Evolutionary conservation across 2,888 invertebrate species (phyloP), one percentile per base, ranked within the genome.

Genomic region (Phytoseiulus persimilis): DNA sequence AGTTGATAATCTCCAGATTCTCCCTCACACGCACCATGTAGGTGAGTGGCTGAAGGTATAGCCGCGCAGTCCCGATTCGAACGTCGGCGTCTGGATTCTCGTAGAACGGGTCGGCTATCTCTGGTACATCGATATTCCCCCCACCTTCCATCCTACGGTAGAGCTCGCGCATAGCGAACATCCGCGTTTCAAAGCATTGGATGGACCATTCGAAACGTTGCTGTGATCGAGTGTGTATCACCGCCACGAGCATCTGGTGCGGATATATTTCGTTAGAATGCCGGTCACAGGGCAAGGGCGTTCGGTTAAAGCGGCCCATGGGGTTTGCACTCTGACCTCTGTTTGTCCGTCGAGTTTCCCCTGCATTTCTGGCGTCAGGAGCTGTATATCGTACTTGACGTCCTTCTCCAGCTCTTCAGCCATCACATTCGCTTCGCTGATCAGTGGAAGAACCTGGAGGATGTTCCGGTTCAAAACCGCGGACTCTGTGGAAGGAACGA

Each of bases 341-440:
- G 93, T 93, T 83, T 92, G 91, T 3, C 93, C 94, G 28, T 91
- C 91, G 31, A 92, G 90, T 91, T 93, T 92, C 9, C 94, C 94
- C 33, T 94, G 91, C 89, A 94, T 93, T 91, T 94, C 93, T 18
- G 94, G 93, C 18, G 94, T 93, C 89, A 94, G 93, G 83, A 94
- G 92, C 90, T 94, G 92, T 39, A 94, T 92, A 91, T 94, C 94
- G 92, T 94, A 94, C 91, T 93, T 93, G 31, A 93, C 93, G 90
- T 92, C 92, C 91, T 94, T 93, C 91, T 93, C 93, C 90, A 94
- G 92, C 90, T 94, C 94, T 90, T 93, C 93, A 89, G 93, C 93
- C 92, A 94, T 94, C 89, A 93, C 93, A 92, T 94, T 94, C 9
- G 94, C 94, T 91, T 94, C 93, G 90, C 94, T 93, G 3, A 94